Base-by-base conservation (phyloP, 1,140 invertebrate genomes). In the Lasioglossum albipes region DNA sequence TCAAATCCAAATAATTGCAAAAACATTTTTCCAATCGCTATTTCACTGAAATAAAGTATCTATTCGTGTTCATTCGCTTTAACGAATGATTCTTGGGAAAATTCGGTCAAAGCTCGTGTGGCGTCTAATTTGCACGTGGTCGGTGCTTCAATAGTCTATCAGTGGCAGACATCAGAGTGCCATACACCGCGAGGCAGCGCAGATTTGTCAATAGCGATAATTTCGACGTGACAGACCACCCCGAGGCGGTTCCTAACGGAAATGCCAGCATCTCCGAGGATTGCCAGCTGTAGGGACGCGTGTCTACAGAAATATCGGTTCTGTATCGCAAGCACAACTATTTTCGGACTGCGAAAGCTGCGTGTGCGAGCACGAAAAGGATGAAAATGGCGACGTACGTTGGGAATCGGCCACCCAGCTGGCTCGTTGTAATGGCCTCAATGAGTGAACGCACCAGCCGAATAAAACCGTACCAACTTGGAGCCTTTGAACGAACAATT, bases 351-450 rank as follows among this genome's bases (percentile, higher is more conserved):
- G 57, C 69, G 70, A 71, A 75, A 84, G 57, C 61, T 27, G 42
- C 61, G 59, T 66, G 52, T 4, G 52, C 7, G 16, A 18, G 52
- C 16, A 16, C 82, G 82, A 84, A 67, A 84, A 69, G 36, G 67
- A 81, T 42, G 82, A 78, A 42, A 52, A 69, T 57, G 75, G 62
- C 67, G 67, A 71, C 36, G 75, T 57, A 64, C 68, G 71, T 4
- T 77, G 69, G 42, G 77, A 84, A 85, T 85, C 83, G 84, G 84
- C 84, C 84, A 85, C 84, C 84, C 84, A 85, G 54, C 73, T 49
- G 69, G 78, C 52, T 22, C 20, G 64, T 59, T 79, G 62, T 84
- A 85, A 85, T 81, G 78, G 78, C 45, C 74, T 74, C 73, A 70
- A 74, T 66, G 84, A 85, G 22, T 70, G 73, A 85, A 77, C 31